Evolutionary conservation across 2,888 invertebrate genomes (phyloP), one percentile per base, ranked within the genome.

Genomic region (Nezara viridula): DNA sequence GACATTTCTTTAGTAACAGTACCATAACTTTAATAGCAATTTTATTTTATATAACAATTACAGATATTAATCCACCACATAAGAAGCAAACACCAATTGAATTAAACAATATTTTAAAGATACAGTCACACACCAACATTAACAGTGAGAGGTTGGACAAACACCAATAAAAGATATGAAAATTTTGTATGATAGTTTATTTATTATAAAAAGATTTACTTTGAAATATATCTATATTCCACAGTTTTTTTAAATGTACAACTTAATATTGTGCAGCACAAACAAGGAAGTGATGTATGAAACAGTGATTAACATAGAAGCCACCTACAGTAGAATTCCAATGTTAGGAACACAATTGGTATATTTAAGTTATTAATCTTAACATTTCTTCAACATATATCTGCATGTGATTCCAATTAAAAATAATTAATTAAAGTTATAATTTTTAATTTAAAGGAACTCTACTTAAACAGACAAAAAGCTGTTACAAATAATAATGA

Each of bases 51-150:
- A 73, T 19, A 73, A 37, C 32, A 16, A 73, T 73, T 73, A 73
- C 66, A 73, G 9, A 60, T 19, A 73, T 73, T 37, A 73, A 37
- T 73, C 37, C 66, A 32, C 66, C 66, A 73, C 66, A 73, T 19
- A 73, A 73, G 32, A 73, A 73, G 32, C 66, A 73, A 32, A 37
- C 66, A 73, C 66, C 66, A 73, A 37, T 73, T 73, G 6, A 37
- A 73, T 73, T 37, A 73, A 73, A 32, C 21, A 32, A 27, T 66
- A 73, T 19, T 32, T 73, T 37, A 0, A 19, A 73, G 9, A 37
- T 32, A 73, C 66, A 73, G 37, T 73, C 32, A 73, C 32, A 32
- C 66, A 73, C 66, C 32, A 73, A 73, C 37, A 37, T 19, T 1
- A 37, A 73, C 10, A 37, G 66, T 73, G 37, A 73, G 19, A 73